Evolutionary conservation across 2,113 vertebrate species (phyloP).

Genomic region (Xenotilapia leptura): DNA sequence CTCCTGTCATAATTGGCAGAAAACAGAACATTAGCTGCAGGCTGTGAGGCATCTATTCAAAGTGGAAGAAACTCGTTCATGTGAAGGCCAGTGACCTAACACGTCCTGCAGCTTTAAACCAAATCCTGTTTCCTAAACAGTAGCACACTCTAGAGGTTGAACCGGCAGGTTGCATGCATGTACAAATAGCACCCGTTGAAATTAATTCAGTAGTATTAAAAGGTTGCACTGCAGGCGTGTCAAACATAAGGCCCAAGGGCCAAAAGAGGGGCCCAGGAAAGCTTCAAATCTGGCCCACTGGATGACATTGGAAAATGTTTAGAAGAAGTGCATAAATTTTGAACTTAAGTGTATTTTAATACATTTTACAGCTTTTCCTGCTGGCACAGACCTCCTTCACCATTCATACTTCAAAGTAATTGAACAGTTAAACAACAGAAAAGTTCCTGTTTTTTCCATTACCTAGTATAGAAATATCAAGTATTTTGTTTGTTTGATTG

Average conservation of each 20-base stretch:
- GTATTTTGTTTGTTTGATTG: fast-evolving
- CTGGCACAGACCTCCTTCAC: not conserved
- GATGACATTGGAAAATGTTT: not conserved
- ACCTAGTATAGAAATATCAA: not conserved
- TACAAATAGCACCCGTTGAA: not conserved
- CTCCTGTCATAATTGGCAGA: not conserved
- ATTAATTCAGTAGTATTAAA: not conserved
- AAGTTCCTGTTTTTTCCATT: not conserved
- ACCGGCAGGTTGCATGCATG: not conserved
- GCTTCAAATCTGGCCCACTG: not conserved
- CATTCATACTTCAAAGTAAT: not conserved
- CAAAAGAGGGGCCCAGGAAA: not conserved
- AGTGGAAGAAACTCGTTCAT: not conserved
- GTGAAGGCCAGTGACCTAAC: not conserved
- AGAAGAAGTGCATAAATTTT: not conserved
- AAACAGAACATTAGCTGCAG: not conserved
- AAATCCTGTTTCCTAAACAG: not conserved
- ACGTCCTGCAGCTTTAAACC: not conserved
- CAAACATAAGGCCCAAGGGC: not conserved
- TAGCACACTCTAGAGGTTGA: not conserved
- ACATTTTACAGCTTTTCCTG: not conserved
- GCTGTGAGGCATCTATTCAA: not conserved
- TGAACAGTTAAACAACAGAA: not conserved
- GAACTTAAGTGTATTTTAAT: not conserved
- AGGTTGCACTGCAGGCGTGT: not conserved